These are phyloP conservation scores for Sinocyclocheilus maitianheensis DNA, from an alignment of 2,113 vertebrate species.

Conservation along the genomic window DNA sequence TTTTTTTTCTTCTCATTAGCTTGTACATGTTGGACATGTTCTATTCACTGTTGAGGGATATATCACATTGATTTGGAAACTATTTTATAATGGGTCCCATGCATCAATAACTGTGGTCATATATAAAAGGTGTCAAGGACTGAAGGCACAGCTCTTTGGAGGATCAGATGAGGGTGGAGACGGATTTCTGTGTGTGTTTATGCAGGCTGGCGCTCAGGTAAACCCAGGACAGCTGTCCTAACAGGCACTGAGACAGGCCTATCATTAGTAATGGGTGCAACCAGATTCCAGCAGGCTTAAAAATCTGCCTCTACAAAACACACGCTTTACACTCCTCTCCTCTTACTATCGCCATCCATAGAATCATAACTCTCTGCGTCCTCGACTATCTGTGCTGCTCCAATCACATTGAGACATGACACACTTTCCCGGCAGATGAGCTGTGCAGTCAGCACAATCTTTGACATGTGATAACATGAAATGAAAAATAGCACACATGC, in stretches of 20 bases:
- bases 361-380: background rate
- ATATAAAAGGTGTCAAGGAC: slow-evolving; percentile 7
- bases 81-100: background rate
- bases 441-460: slow-evolving; percentile 36
- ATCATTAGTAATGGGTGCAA: slow-evolving; percentile 57
- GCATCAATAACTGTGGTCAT: background rate
- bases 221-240: slow-evolving; percentile 59
- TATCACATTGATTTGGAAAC: background rate
- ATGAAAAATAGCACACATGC: background rate
- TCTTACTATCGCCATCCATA: slow-evolving; percentile 12
- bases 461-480: slow-evolving; percentile 31
- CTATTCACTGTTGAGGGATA: background rate
- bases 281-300: slow-evolving; percentile 60
- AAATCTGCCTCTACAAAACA: slow-evolving; percentile 44
- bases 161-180: slow-evolving; percentile 38
- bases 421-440: slow-evolving; percentile 5
- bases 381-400: slow-evolving; percentile 6
- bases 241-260: slow-evolving; percentile 56
- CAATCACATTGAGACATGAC: background rate
- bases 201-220: slow-evolving; percentile 53
- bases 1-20: background rate
- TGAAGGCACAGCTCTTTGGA: slow-evolving; percentile 31
- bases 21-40: background rate
- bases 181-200: slow-evolving; percentile 49
- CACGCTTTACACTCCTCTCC: slow-evolving; percentile 29